A percentile compares a stretch with the other conserved stretches of the same genome.
Conservation (phyloP, 2,797 vertebrate species). For the Lacerta agilis region DNA sequence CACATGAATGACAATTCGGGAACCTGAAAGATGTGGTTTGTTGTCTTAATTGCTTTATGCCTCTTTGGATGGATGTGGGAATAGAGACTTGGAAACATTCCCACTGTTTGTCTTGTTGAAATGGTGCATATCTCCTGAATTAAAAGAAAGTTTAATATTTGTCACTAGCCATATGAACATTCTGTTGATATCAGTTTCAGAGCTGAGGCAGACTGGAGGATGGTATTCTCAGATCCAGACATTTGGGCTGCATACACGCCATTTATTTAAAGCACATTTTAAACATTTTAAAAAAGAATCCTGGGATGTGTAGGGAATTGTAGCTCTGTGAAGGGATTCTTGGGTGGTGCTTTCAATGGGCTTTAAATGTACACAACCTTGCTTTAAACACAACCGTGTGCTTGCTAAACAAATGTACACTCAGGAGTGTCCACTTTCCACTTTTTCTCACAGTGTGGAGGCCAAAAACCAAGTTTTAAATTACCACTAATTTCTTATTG, state of each 20-base stretch:
- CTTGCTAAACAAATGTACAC: background rate
- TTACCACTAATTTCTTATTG: background rate
- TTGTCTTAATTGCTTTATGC: slow-evolving; percentile 48
- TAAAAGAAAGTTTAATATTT: slow-evolving; percentile 36
- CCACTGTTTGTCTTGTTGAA: slow-evolving; percentile 41
- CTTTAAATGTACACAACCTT: too few species aligned
- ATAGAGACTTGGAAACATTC: slow-evolving; percentile 58
- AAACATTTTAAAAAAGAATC: too few species aligned
- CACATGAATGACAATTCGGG: slow-evolving; percentile 66
- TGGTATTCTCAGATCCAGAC: background rate
- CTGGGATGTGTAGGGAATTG: too few species aligned
- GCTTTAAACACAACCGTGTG: background rate
- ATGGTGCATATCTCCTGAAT: slow-evolving; percentile 29
- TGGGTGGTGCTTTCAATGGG: too few species aligned
- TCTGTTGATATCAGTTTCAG: slow-evolving; percentile 12
- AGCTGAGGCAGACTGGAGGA: slow-evolving; percentile 8
- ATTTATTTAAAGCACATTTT: too few species aligned
- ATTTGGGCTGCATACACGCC: background rate
- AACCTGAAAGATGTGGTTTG: slow-evolving; percentile 51
- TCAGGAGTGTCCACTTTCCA: background rate
- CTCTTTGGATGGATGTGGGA: background rate
- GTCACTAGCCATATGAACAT: background rate
- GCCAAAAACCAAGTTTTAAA: background rate
- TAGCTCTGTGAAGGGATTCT: too few species aligned
- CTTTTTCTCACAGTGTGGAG: background rate